Evolutionary conservation across 2,113 vertebrate genomes (phyloP).

Genomic region (Isurus oxyrinchus): DNA sequence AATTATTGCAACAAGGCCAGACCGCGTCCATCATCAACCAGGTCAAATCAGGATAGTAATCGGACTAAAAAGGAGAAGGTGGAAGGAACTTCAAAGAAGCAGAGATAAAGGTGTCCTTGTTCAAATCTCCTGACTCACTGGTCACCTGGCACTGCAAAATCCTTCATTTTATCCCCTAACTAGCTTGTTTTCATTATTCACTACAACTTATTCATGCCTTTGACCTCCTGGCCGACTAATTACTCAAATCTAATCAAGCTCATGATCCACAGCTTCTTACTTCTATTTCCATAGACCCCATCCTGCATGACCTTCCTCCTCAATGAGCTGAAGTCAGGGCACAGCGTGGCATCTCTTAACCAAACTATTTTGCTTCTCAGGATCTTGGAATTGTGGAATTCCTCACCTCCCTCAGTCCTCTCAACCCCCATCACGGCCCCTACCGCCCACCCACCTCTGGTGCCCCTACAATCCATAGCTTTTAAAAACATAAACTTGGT

Average conservation of each 20-base stretch:
- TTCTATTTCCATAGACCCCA: neutral
- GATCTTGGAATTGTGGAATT: neutral
- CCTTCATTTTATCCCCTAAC: neutral
- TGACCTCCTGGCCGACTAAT: neutral
- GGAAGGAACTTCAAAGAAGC: neutral
- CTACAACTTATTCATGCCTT: neutral
- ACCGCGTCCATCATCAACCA: neutral
- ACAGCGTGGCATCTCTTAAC: neutral
- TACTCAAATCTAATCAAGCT: neutral
- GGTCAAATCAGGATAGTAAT: neutral
- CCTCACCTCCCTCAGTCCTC: neutral
- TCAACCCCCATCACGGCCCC: no score
- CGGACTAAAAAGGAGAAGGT: neutral
- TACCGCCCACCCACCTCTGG: no score
- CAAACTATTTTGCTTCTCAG: neutral
- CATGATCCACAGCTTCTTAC: neutral
- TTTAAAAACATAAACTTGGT: no score
- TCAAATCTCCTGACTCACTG: neutral
- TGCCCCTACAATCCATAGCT: no score
- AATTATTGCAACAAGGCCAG: neutral
- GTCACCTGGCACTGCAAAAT: neutral
- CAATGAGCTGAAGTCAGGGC: neutral
- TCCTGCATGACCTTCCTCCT: neutral
- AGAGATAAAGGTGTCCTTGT: neutral
- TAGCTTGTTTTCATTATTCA: neutral